phyloP scores from a whole-genome alignment of 2,113 vertebrate genomes.

The Gnathonemus echidnorhynchus region DNA sequence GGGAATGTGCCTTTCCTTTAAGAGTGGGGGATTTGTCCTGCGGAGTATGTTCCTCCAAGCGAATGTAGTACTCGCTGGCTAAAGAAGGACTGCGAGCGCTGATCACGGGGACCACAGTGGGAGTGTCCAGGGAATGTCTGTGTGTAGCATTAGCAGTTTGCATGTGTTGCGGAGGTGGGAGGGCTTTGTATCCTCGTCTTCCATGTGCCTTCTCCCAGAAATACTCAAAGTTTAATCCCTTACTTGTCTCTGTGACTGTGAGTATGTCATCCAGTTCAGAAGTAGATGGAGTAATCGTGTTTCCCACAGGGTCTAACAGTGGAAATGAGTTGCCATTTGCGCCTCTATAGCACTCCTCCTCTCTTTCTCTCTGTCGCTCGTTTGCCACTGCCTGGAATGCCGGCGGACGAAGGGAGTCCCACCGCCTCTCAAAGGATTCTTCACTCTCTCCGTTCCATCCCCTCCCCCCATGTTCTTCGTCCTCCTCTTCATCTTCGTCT shows the following conservation, averaged over 20 bases:
- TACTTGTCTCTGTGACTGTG: conserved; percentile 85
- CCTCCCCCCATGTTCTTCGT: conserved; percentile 49
- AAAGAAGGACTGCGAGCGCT: conserved; percentile 86
- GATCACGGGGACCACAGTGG: conserved; percentile 82
- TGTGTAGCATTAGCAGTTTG: conserved; percentile 61
- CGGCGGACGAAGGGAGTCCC: conserved; percentile 73
- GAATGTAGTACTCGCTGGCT: conserved; percentile 84
- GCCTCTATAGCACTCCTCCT: conserved; percentile 39
- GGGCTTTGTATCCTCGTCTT: conserved; percentile 68
- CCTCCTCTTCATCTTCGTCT: conserved; percentile 57
- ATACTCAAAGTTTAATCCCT: conserved; percentile 86
- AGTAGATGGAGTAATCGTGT: conserved; percentile 56
- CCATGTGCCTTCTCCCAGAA: conserved; percentile 84
- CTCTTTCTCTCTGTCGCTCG: conserved; percentile 52
- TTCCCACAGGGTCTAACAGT: conserved; percentile 66
- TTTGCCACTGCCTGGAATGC: conserved; percentile 55
- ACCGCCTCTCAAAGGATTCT: conserved; percentile 79
- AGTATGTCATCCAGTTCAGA: conserved; percentile 81
- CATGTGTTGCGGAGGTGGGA: conserved; percentile 62
- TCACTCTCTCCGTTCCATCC: conserved; percentile 59
- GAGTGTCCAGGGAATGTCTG: conserved; percentile 74
- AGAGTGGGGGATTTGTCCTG: conserved; percentile 61
- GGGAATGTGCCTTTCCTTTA: conserved; percentile 44
- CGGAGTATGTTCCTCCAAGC: conserved; percentile 78
- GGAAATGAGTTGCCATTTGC: conserved; percentile 64